Evolutionary conservation across 2,888 invertebrate genomes (phyloP).

Genomic region (Hemicrepidius hirtus): DNA sequence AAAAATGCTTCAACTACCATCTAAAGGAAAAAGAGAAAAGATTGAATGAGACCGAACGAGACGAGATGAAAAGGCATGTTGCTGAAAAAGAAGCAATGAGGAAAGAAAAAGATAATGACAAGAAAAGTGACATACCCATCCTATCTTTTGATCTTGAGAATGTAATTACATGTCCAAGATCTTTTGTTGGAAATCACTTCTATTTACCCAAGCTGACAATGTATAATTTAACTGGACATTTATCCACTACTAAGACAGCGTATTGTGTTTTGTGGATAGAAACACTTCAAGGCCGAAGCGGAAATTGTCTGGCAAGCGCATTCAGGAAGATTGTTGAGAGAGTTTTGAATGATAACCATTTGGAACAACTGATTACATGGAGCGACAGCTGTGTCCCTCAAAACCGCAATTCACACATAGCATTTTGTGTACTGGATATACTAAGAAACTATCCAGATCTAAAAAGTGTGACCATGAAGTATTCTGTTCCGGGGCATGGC

Average conservation of each 20-base stretch:
- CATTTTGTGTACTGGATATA: conserved; percentile 47
- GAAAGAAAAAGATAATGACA: not conserved
- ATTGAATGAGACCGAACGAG: too few species aligned
- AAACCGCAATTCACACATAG: conserved; percentile 53
- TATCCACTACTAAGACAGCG: conserved; percentile 30
- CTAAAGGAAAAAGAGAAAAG: too few species aligned
- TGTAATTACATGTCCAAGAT: conserved; percentile 57
- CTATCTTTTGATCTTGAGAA: conserved; percentile 56
- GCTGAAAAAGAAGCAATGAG: not conserved
- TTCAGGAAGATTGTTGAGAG: conserved; percentile 56
- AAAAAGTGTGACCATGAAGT: conserved; percentile 55
- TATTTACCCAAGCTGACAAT: conserved; percentile 57
- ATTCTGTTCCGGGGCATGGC: conserved; percentile 58
- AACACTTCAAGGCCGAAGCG: conserved; percentile 44
- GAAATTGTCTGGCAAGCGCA: conserved; percentile 58
- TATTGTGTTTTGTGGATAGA: conserved; percentile 50
- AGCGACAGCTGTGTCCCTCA: conserved; percentile 57
- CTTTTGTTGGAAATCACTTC: conserved; percentile 54
- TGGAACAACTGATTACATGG: too few species aligned
- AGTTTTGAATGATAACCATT: conserved; percentile 53
- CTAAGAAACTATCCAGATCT: conserved; percentile 44
- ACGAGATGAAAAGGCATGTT: too few species aligned
- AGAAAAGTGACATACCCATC: too few species aligned
- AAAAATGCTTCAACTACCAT: too few species aligned
- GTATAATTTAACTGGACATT: conserved; percentile 60